Percentiles rank a stretch among this genome's conserved stretches.
Evolutionary conservation across 2,888 invertebrate genomes (phyloP).

Genomic region (Brenthis ino): DNA sequence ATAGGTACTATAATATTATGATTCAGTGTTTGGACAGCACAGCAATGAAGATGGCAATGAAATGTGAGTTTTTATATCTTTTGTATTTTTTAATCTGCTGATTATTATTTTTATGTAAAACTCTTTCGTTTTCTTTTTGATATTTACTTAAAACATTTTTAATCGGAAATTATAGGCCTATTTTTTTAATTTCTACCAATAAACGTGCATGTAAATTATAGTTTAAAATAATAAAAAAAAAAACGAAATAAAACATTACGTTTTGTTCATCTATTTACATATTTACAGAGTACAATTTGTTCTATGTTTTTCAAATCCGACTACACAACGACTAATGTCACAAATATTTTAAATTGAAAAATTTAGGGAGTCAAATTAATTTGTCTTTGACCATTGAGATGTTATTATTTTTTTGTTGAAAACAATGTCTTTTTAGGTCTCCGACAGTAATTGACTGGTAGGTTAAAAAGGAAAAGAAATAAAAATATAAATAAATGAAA

Average conservation of each 20-base stretch:
- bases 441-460: conserved; percentile 74
- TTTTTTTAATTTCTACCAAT: no score
- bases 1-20: background rate
- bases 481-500: conserved; percentile 42
- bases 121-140: no score
- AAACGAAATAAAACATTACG: background rate
- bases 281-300: conserved; percentile 34
- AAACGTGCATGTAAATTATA: no score
- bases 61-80: conserved; percentile 8
- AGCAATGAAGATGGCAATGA: background rate
- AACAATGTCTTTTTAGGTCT: conserved; percentile 20
- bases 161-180: no score
- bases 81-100: background rate
- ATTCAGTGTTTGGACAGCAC: conserved; percentile 5
- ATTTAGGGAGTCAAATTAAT: conserved; percentile 79
- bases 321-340: conserved; percentile 47
- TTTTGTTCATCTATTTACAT: conserved; percentile 31
- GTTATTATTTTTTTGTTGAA: conserved; percentile 4
- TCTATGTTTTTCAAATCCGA: conserved; percentile 26
- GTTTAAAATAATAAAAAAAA: background rate
- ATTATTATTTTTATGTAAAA: no score
- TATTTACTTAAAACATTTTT: no score
- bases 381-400: conserved; percentile 35
- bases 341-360: conserved; percentile 76
- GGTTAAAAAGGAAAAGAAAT: conserved; percentile 57